A percentile compares a stretch with the other conserved stretches of the same genome.
These are phyloP conservation scores for Sceloporus undulatus DNA, from an alignment of 2,113 vertebrate genomes.

Conservation along the genomic window DNA sequence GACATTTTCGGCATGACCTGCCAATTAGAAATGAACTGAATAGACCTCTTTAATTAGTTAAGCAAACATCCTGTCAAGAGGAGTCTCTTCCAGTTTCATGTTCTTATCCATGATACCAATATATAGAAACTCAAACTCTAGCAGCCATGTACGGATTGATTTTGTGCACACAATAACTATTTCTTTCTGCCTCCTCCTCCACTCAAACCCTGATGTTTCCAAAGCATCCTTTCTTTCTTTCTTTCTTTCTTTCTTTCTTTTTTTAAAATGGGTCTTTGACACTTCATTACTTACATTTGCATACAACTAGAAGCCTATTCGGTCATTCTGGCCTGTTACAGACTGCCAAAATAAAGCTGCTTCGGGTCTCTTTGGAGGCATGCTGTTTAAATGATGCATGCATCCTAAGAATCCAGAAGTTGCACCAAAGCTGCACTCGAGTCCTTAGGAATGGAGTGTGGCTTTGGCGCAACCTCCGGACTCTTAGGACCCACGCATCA, in stretches of 20 bases:
- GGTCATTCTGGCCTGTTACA: too few species aligned
- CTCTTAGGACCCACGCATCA: too few species aligned
- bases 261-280: background rate
- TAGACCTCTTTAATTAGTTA: constrained; percentile 40
- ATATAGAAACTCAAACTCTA: background rate
- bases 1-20: constrained; percentile 52
- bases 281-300: background rate
- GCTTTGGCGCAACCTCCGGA: too few species aligned
- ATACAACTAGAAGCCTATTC: background rate
- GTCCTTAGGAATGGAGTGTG: too few species aligned
- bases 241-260: background rate
- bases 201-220: background rate
- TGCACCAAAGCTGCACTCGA: too few species aligned
- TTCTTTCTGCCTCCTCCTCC: background rate
- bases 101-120: constrained; percentile 46
- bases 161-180: background rate
- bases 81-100: constrained; percentile 18
- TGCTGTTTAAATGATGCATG: too few species aligned
- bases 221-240: background rate
- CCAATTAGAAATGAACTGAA: constrained; percentile 42
- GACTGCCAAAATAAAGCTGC: too few species aligned
- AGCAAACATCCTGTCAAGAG: constrained; percentile 36
- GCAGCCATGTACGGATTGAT: background rate
- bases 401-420: too few species aligned
- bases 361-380: too few species aligned